Percentiles rank a stretch among this genome's conserved stretches.
phyloP scores from a whole-genome alignment of 2,113 vertebrate genomes.

The Todiramphus chloris region DNA sequence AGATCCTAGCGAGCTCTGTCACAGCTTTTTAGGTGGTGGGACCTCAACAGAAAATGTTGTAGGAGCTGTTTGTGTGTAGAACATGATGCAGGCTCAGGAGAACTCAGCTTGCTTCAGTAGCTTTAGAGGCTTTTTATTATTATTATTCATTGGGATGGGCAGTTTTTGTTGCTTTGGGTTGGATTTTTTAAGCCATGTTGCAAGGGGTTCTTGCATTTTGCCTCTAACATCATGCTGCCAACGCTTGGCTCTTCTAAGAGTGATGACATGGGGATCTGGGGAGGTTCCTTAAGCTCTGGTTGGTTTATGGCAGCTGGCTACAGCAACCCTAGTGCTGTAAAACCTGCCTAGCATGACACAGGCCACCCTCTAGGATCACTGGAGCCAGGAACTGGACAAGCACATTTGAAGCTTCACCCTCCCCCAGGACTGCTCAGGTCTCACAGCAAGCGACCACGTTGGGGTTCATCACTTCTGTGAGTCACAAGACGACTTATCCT shows the following conservation, averaged over 20 bases:
- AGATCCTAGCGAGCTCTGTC: neutral
- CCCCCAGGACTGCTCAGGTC: no score
- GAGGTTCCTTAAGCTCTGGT: neutral
- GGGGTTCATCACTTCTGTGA: no score
- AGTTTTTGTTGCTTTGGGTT: neutral
- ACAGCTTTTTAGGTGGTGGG: neutral
- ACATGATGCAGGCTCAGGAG: rapidly evolving
- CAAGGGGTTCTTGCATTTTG: neutral
- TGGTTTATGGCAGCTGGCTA: neutral
- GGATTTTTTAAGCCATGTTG: neutral
- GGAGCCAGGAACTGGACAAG: neutral
- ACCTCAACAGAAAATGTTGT: neutral
- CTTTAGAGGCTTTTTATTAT: neutral
- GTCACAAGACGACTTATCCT: no score
- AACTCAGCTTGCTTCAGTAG: no score
- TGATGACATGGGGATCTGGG: neutral
- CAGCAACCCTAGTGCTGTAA: neutral
- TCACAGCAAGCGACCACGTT: no score
- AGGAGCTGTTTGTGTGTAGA: neutral
- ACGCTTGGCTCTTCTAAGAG: no score
- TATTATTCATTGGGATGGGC: neutral
- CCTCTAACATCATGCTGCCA: neutral
- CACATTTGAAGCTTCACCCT: neutral
- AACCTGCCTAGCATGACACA: rapidly evolving
- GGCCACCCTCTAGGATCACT: no score